Conservation (phyloP, 23 tunicate species). For the Clavelina lepadiformis region DNA sequence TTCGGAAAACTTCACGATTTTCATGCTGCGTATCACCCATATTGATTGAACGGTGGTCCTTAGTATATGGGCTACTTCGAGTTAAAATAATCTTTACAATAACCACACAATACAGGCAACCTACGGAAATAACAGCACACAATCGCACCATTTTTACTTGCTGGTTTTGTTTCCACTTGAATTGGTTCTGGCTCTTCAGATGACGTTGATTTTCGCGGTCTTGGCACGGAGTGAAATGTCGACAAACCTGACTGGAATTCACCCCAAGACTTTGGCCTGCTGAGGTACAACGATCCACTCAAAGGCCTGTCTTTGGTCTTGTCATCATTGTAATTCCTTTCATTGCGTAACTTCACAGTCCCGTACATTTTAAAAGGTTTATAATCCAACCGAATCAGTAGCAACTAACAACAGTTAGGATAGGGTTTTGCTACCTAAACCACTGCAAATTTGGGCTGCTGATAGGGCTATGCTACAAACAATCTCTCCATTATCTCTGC, state of each 20-base stretch:
- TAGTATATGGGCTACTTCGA: too few relatives aligned
- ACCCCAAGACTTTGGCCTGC: constrained; percentile 38
- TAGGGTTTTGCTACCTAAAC: too few relatives aligned
- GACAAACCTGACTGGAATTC: constrained; percentile 34
- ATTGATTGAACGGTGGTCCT: too few relatives aligned
- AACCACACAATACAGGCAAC: too few relatives aligned
- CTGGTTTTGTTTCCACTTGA: too few relatives aligned
- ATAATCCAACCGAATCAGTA: too few relatives aligned
- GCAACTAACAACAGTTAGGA: too few relatives aligned
- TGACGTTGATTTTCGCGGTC: constrained; percentile 2
- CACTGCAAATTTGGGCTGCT: background rate
- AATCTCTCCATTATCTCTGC: background rate
- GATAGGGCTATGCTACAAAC: background rate
- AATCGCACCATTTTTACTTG: too few relatives aligned
- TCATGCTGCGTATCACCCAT: too few relatives aligned
- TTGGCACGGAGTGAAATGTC: background rate
- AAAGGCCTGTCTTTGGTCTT: background rate
- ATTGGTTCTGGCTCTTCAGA: background rate
- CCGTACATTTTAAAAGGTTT: background rate
- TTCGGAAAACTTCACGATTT: too few relatives aligned
- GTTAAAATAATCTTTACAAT: too few relatives aligned
- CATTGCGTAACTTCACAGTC: background rate
- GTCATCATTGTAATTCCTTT: background rate
- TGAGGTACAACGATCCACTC: background rate
- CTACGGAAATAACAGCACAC: too few relatives aligned